Percentiles rank a stretch among this genome's conserved stretches.
These are phyloP conservation scores for Progne subis DNA, from an alignment of 2,113 vertebrate genomes.

Conservation along the genomic window DNA sequence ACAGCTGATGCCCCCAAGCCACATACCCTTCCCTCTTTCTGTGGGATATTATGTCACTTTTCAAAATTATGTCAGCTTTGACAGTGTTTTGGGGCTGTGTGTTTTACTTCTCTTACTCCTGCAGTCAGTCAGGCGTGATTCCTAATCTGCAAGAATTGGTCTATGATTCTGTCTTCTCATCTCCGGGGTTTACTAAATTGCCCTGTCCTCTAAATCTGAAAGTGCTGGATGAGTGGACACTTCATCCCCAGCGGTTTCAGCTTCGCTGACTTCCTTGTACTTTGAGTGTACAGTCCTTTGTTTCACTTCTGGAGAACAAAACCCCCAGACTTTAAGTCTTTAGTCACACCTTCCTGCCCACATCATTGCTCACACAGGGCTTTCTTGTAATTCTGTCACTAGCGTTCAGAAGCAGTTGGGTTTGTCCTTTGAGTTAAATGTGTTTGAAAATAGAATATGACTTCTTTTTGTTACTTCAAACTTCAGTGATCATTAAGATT, in stretches of 20 bases:
- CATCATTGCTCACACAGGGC: not conserved
- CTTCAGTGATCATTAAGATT: not conserved
- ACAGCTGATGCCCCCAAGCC: not conserved
- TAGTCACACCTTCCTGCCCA: not conserved
- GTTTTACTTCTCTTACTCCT: slow-evolving; percentile 10
- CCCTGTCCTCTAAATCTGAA: not conserved
- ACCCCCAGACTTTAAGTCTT: not conserved
- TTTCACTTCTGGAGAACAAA: slow-evolving; percentile 20
- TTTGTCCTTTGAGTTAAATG: not conserved
- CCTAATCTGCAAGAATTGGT: not conserved
- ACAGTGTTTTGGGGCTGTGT: not conserved
- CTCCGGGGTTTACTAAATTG: not conserved
- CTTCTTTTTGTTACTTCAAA: not conserved
- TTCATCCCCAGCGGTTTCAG: slow-evolving; percentile 17
- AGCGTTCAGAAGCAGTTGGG: not conserved
- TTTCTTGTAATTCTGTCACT: not conserved
- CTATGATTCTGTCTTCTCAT: not conserved
- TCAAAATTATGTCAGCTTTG: slow-evolving; percentile 2
- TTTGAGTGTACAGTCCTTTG: not conserved
- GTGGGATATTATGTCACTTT: not conserved
- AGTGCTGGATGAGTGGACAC: slow-evolving; percentile 1
- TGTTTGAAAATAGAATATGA: not conserved
- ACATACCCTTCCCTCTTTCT: not conserved
- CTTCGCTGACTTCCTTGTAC: not conserved
- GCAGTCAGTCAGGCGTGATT: slow-evolving; percentile 22